These are phyloP conservation scores for Herpailurus yagouaroundi DNA, from an alignment of 2,113 vertebrate species.

Conservation along the genomic window DNA sequence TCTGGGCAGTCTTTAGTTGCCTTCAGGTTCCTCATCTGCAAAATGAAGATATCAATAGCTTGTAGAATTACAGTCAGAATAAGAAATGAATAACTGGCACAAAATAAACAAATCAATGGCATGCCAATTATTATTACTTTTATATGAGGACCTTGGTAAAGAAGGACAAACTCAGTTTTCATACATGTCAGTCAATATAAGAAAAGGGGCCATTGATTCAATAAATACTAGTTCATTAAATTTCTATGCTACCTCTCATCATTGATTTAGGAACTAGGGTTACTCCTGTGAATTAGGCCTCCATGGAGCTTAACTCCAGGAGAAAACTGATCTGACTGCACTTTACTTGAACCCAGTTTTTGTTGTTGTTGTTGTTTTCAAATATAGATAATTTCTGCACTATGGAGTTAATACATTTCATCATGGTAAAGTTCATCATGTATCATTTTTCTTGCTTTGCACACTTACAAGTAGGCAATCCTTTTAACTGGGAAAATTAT, in stretches of 20 bases:
- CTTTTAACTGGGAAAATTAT: neutral
- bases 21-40: constrained; percentile 3
- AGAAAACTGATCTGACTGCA: neutral
- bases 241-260: neutral
- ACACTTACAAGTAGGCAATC: neutral
- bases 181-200: neutral
- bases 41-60: neutral
- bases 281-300: neutral
- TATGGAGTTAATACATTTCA: neutral
- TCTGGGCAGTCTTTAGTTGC: neutral
- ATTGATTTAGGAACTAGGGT: neutral
- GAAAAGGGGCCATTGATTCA: neutral
- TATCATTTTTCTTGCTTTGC: neutral
- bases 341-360: neutral
- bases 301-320: neutral
- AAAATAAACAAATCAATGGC: neutral
- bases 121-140: neutral
- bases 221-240: neutral
- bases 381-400: neutral
- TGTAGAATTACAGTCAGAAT: neutral
- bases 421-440: neutral
- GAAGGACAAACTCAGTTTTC: neutral
- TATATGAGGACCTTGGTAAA: neutral
- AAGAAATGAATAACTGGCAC: neutral
- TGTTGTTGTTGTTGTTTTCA: neutral